phyloP scores from a whole-genome alignment of 2,888 invertebrate genomes.

The Polymixis lichenea region DNA sequence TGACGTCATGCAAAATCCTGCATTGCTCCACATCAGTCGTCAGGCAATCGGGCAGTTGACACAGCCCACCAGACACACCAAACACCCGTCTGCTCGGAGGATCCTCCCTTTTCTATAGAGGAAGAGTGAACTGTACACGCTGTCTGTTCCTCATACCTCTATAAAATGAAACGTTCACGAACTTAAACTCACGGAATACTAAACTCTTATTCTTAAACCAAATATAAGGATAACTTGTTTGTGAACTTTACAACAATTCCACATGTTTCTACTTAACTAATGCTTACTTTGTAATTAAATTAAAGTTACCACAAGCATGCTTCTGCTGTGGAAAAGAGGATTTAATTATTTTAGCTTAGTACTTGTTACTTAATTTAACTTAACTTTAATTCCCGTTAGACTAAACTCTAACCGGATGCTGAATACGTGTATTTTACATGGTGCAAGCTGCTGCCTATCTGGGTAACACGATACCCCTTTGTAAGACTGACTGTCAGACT shows the following conservation, averaged over 20 bases:
- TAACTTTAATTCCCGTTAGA: not conserved
- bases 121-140: not conserved
- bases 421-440: no score
- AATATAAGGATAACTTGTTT: conserved; percentile 32
- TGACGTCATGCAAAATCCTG: no score
- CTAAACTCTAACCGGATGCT: no score
- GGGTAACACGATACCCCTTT: no score
- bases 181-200: conserved; percentile 22
- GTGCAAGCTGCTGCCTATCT: no score
- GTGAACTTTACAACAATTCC: conserved; percentile 16
- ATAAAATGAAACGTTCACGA: not conserved
- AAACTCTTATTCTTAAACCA: conserved; percentile 29
- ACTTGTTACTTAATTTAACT: conserved; percentile 1
- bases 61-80: not conserved
- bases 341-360: conserved; percentile 18
- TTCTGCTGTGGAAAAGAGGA: not conserved
- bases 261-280: conserved; percentile 19
- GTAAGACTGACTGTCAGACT: no score
- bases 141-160: not conserved
- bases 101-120: not conserved
- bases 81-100: not conserved
- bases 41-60: not conserved
- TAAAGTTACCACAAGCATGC: conserved; percentile 20
- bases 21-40: no score
- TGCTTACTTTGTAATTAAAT: conserved; percentile 30